Evolutionary conservation across 2,113 vertebrate genomes (phyloP), one percentile per base, ranked within the genome.

Genomic region (Ranitomeya variabilis): DNA sequence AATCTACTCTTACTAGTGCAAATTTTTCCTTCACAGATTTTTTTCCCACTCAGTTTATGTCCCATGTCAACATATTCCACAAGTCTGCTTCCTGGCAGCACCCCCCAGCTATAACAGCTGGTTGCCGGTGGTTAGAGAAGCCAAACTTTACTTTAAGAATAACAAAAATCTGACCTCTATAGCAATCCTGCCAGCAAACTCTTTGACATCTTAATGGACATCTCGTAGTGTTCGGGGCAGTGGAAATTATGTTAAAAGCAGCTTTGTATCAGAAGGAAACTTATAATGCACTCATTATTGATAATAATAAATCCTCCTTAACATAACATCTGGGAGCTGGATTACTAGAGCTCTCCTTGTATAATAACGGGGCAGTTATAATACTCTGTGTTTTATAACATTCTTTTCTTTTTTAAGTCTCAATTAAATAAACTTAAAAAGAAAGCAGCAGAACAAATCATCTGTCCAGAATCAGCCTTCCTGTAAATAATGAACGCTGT

Each of bases 401-500:
- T 21, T 86, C 19, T 55, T 85, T 69, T 60, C 23, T 85, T 85
- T 19, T 79, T 55, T 45, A 45, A 86, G 21, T 83, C 51, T 76
- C 14, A 26, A 45, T 57, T 37, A 74, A 83, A 83, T 64, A 88
- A 88, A 77, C 77, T 62, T 67, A 54, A 69, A 55, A 89, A 87
- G 78, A 90, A 89, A 91, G 59, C 54, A 21, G 14, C 83, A 78
- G 73, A 87, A 12, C 91, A 82, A 91, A 92, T 92, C 94, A 92
- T 92, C 94, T 94, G 94, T 91, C 92, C 92, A 91, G 92, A 95
- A 95, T 95, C 94, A 94, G 90, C 93, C 94, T 94, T 91, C 77
- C 93, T 94, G 89, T 91, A 94, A 91, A 93, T 95, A 95, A 95
- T 90, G 93, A 94, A 90, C 91, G 90, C 92, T 95, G 94, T 95